Base-by-base conservation (phyloP, 1,140 invertebrate species). In the Drosophila obscura region DNA sequence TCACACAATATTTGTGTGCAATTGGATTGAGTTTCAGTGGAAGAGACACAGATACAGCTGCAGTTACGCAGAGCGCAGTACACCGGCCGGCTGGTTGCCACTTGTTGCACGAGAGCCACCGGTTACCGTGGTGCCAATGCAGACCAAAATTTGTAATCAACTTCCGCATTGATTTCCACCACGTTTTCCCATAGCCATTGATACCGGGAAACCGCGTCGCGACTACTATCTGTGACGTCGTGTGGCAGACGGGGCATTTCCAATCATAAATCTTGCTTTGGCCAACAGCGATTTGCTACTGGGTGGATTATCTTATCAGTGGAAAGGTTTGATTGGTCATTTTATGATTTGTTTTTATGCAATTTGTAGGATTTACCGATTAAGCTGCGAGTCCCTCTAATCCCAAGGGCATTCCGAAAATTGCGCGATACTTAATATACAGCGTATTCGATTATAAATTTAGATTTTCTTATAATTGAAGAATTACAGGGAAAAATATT, bases 261-360 rank as follows among this genome's bases (percentile, higher is more conserved):
- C 73, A 67, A 57, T 65, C 77, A 53, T 84, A 84, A 85, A 85
- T 84, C 63, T 64, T 79, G 80, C 11, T 48, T 55, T 22, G 43
- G 19, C 35, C n/a, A 43, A 43, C 28, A 41, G 35, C 55, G 63
- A 85, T 81, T 85, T 65, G 50, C 51, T 39, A 19, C 31, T 24
- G 22, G 5, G 46, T 41, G 65, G 73, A 85, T 84, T 84, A 87
- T 85, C 81, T 84, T 77, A 84, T 84, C 80, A 13, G 13, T 57
- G 35, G n/a, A 9, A 57, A 4, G 16, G 5, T 28, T 7, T 13
- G 44, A 50, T 62, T 57, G 62, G 28, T 39, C 46, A 48, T 39
- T 77, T 85, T 69, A 85, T 66, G 43, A 68, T 80, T 80, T 77
- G 57, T 63, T 81, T 66, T 77, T 63, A 68, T 80, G 49, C 48